phyloP scores from a whole-genome alignment of 37 sponge, comb jelly and placozoan species.

The Beroe forskalii region DNA sequence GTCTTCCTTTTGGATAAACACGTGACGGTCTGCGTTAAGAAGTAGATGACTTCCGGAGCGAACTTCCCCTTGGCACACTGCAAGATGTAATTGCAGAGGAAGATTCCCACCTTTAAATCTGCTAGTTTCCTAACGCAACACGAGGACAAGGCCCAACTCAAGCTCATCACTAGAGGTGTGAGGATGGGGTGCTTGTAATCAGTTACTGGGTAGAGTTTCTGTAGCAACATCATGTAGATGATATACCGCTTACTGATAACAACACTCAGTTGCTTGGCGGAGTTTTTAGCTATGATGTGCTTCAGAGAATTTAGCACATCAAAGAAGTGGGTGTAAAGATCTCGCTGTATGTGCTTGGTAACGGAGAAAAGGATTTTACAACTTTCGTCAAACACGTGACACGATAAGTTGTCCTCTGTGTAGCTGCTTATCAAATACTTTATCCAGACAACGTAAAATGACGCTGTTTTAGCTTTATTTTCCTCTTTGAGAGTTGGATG shows the following conservation, averaged over 20 bases:
- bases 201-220: constrained; percentile 75
- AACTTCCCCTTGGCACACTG: not conserved
- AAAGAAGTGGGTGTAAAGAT: constrained; percentile 37
- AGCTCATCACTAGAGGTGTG: constrained; percentile 72
- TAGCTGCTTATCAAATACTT: constrained; percentile 14
- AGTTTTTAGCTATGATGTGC: not conserved
- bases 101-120: constrained; percentile 23
- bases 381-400: not conserved
- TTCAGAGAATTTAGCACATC: constrained; percentile 46
- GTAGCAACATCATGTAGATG: constrained; percentile 25
- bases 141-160: constrained; percentile 64
- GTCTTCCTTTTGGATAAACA: not conserved
- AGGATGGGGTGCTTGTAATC: constrained; percentile 76
- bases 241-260: constrained; percentile 17
- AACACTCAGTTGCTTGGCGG: not conserved
- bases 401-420: not conserved
- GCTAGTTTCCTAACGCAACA: constrained; percentile 21
- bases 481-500: constrained; percentile 70
- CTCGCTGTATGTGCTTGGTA: constrained; percentile 4
- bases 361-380: not conserved
- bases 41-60: constrained; percentile 40
- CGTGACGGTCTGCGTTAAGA: not conserved
- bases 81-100: not conserved
- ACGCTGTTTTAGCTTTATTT: constrained; percentile 69
- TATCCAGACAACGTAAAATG: constrained; percentile 21